Evolutionary conservation across 2,797 vertebrate genomes (phyloP).

Genomic region (Pantherophis vulpinus): DNA sequence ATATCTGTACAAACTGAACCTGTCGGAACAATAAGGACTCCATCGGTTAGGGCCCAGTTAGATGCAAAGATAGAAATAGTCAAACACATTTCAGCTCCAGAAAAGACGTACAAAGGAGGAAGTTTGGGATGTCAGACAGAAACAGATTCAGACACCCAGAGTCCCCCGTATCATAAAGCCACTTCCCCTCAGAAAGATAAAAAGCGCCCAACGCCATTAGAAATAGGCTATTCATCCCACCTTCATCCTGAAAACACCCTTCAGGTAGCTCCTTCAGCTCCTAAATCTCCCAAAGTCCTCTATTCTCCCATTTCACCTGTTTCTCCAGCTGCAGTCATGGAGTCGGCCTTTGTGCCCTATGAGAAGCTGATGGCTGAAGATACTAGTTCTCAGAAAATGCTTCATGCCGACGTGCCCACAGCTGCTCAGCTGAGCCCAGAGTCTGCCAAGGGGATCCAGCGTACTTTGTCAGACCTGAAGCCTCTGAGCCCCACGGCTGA

Average conservation of each 20-base stretch:
- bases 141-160: slow-evolving; percentile 84
- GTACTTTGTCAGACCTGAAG: slow-evolving; percentile 93
- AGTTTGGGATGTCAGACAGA: slow-evolving; percentile 96
- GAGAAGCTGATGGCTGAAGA: slow-evolving; percentile 88
- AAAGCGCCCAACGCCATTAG: slow-evolving; percentile 85
- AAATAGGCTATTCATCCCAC: slow-evolving; percentile 89
- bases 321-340: slow-evolving; percentile 88
- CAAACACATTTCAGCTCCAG: slow-evolving; percentile 94
- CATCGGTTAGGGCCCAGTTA: slow-evolving; percentile 83
- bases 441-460: slow-evolving; percentile 87
- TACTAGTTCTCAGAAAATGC: slow-evolving; percentile 82
- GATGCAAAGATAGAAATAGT: slow-evolving; percentile 95
- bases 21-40: slow-evolving; percentile 88
- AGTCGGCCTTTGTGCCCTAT: slow-evolving; percentile 86
- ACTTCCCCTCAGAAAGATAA: slow-evolving; percentile 87
- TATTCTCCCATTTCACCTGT: slow-evolving; percentile 90
- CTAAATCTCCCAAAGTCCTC: slow-evolving; percentile 90
- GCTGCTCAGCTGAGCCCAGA: slow-evolving; percentile 87
- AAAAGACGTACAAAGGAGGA: slow-evolving; percentile 90
- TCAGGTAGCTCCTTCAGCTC: slow-evolving; percentile 81
- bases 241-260: slow-evolving; percentile 83
- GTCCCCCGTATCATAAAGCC: slow-evolving; percentile 71
- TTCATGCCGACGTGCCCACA: slow-evolving; percentile 85
- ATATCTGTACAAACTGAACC: slow-evolving; percentile 99
- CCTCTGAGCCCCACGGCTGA: slow-evolving; percentile 91